These are phyloP conservation scores for Eolophus roseicapilla DNA, from an alignment of 2,113 vertebrate species.

Conservation along the genomic window DNA sequence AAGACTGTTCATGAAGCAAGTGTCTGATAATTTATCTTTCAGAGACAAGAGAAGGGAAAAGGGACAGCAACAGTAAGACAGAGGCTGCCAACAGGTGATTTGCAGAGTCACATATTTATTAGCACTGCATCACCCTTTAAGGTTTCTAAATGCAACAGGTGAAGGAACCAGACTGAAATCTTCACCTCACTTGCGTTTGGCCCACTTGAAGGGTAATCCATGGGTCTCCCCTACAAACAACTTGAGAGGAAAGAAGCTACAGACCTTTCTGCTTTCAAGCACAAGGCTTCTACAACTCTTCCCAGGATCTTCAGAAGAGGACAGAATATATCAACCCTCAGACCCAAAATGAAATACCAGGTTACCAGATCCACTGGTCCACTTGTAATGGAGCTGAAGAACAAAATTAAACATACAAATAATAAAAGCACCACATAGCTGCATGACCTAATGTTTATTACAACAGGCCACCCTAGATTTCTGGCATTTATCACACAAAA, in stretches of 20 bases:
- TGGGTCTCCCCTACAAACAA: not conserved
- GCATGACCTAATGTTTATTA: not conserved
- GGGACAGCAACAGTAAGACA: not conserved
- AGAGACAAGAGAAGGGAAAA: not conserved
- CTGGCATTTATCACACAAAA: not conserved
- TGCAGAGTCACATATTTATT: not conserved
- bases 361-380: not conserved
- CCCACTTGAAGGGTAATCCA: not conserved
- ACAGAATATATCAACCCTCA: not conserved
- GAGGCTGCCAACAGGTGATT: not conserved
- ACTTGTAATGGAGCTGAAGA: not conserved
- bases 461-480: not conserved
- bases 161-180: not conserved
- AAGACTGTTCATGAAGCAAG: not conserved
- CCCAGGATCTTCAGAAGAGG: not conserved
- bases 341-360: not conserved
- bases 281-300: not conserved
- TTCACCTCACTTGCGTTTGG: not conserved
- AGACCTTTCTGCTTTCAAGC: not conserved
- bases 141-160: not conserved
- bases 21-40: not conserved
- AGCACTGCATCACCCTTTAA: not conserved
- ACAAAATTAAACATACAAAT: not conserved
- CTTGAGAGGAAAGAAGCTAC: not conserved
- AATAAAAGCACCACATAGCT: not conserved